These are phyloP conservation scores for Brachypalpus laphriformis DNA, from an alignment of 2,888 invertebrate species.

Conservation along the genomic window DNA sequence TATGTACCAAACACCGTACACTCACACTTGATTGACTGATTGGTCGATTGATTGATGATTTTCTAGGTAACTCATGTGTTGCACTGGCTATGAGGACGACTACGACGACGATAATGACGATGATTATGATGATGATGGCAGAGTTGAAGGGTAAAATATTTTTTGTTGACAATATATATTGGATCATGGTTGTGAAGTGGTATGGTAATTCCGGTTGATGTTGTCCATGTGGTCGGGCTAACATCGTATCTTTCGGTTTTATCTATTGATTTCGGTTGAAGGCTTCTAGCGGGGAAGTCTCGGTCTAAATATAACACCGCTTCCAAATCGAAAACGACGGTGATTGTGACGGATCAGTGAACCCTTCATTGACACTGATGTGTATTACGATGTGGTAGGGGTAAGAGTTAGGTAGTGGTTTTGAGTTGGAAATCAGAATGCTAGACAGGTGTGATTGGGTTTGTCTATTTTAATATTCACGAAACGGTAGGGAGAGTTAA, in stretches of 20 bases:
- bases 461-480: neutral
- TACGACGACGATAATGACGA: neutral
- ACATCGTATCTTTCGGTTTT: conserved; percentile 11
- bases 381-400: neutral
- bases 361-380: conserved; percentile 47
- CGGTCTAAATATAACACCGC: neutral
- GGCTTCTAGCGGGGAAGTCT: neutral
- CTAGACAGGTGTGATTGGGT: neutral
- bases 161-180: conserved; percentile 64
- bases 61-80: conserved; percentile 60
- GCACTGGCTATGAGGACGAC: neutral
- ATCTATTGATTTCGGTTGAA: conserved; percentile 11
- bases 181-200: conserved; percentile 17
- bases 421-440: neutral
- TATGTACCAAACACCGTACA: too few species aligned
- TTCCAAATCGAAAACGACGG: conserved; percentile 11
- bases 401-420: neutral
- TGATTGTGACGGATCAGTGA: conserved; percentile 35
- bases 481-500: neutral
- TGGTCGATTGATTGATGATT: conserved; percentile 69
- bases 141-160: conserved; percentile 46
- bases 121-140: conserved; percentile 11
- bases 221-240: conserved; percentile 13
- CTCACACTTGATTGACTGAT: conserved; percentile 68
- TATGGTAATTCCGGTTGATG: conserved; percentile 10